Evolutionary conservation across 2,113 vertebrate genomes (phyloP), one percentile per base, ranked within the genome.

Genomic region (Bettongia penicillata): DNA sequence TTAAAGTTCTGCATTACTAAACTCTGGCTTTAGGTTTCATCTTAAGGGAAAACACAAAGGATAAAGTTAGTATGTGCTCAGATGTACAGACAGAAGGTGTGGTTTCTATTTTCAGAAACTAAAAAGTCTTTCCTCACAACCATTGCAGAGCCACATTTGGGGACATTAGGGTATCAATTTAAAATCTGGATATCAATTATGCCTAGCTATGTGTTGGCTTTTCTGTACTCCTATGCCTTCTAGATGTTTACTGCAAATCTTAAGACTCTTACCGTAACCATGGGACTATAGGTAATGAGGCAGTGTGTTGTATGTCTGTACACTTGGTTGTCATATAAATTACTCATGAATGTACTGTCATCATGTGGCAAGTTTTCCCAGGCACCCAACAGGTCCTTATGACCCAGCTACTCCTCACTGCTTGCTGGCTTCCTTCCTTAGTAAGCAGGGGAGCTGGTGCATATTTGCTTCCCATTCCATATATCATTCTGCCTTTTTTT

Each of bases 371-470:
- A 1, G 25, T 90, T 90, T 90, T 51, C 48, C 90, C 90, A 48
- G 90, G 90, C 28, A 51, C 90, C 50, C 90, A 94, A 48, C 0
- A 0, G 28, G 95, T 94, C 91, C 1, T 1, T 51, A 91, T 55
- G 37, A 92, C 47, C 47, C n/a, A 47, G 93, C 93, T 95, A 9
- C 8, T 24, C 95, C 90, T 93, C 93, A 47, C 53, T 23, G 28
- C 52, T 26, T 43, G 61, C 94, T 61, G n/a, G 55, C 90, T 89
- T 7, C 91, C 68, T 3, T 61, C 11, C 24, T 52, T 49, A 8
- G 93, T 24, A 25, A 55, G 61, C 53, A 90, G 55, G 91, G 10
- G 43, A 95, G 95, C 93, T 92, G 7, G 92, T 97, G 97, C 97
- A 93, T 91, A 96, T 96, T 25, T 16, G 89, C 43, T 77, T 61